Evolutionary conservation across 37 sponge, comb jelly and placozoan species (phyloP).

Genomic region (Halisarca cf. caerulea): DNA sequence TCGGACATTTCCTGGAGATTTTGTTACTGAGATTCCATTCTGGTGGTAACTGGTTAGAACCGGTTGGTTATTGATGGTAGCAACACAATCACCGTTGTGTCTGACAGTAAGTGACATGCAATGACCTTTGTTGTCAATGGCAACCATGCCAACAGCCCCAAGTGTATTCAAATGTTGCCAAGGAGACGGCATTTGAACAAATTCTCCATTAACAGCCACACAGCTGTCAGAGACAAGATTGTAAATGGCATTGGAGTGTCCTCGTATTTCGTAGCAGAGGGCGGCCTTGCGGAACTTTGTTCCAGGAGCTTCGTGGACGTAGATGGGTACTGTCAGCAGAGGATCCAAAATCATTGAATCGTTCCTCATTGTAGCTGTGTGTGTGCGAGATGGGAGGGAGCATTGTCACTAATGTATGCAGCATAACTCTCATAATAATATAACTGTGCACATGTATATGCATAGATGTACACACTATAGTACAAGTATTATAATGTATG

Average conservation of each 20-base stretch:
- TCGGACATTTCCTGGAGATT: constrained; percentile 19
- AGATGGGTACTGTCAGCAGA: background rate
- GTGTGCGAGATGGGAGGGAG: too few species aligned
- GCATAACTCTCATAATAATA: too few species aligned
- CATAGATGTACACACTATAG: too few species aligned
- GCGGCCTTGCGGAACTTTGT: background rate
- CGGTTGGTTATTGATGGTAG: constrained; percentile 1
- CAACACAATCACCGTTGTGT: constrained; percentile 18
- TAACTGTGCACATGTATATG: too few species aligned
- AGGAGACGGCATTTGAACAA: constrained; percentile 28
- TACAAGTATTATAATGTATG: too few species aligned
- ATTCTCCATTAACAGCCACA: constrained; percentile 64
- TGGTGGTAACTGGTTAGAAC: background rate
- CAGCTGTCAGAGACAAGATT: constrained; percentile 67
- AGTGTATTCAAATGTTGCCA: constrained; percentile 39
- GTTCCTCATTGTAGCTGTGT: constrained; percentile 24
- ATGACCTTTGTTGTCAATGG: constrained; percentile 18
- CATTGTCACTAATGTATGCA: too few species aligned
- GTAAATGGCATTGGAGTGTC: constrained; percentile 29
- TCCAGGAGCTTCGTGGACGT: background rate
- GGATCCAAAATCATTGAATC: background rate
- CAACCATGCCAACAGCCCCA: constrained; percentile 46
- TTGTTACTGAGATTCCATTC: constrained; percentile 23
- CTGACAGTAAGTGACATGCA: constrained; percentile 40
- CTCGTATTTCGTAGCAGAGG: constrained; percentile 75